A percentile compares a stretch with the other conserved stretches of the same genome.
phyloP scores from a whole-genome alignment of 2,888 invertebrate species.

The Boloria selene region DNA sequence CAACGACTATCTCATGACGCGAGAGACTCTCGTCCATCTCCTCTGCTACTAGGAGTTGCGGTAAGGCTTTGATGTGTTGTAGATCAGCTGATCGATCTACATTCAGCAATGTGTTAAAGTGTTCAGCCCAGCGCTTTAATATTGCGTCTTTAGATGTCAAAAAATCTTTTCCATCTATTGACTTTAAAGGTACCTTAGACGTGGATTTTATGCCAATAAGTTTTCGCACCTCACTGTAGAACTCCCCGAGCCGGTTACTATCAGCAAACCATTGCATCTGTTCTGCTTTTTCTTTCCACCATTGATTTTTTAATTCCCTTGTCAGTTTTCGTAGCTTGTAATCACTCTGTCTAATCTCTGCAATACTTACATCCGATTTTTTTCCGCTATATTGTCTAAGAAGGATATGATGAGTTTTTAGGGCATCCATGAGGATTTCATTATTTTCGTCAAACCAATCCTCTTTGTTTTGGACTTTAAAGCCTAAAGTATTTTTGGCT shows the following conservation, averaged over 20 bases:
- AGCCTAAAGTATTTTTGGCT: conserved; percentile 13
- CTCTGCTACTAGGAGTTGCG: conserved; percentile 2
- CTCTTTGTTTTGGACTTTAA: conserved; percentile 15
- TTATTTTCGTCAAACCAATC: conserved; percentile 36
- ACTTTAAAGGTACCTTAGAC: conserved; percentile 10
- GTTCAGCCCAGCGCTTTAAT: conserved; percentile 33
- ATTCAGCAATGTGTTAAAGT: conserved; percentile 35
- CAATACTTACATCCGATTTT: neutral
- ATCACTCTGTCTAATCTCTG: conserved; percentile 11
- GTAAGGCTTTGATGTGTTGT: conserved; percentile 11
- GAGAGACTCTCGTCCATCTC: conserved; percentile 25
- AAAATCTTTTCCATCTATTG: conserved; percentile 5
- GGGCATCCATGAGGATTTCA: neutral
- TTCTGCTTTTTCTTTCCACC: conserved; percentile 35
- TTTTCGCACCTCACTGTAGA: conserved; percentile 27
- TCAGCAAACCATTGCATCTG: conserved; percentile 32
- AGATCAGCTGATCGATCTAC: conserved; percentile 16
- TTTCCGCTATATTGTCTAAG: neutral
- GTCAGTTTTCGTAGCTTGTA: conserved; percentile 12
- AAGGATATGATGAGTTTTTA: conserved; percentile 20
- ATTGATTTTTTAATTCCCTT: conserved; percentile 28
- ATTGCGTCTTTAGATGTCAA: conserved; percentile 25
- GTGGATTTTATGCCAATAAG: conserved; percentile 6
- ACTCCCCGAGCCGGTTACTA: conserved; percentile 31
- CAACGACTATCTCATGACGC: conserved; percentile 26